Conservation (phyloP, 1,140 invertebrate species). For the Drosophila ercepeae region DNA sequence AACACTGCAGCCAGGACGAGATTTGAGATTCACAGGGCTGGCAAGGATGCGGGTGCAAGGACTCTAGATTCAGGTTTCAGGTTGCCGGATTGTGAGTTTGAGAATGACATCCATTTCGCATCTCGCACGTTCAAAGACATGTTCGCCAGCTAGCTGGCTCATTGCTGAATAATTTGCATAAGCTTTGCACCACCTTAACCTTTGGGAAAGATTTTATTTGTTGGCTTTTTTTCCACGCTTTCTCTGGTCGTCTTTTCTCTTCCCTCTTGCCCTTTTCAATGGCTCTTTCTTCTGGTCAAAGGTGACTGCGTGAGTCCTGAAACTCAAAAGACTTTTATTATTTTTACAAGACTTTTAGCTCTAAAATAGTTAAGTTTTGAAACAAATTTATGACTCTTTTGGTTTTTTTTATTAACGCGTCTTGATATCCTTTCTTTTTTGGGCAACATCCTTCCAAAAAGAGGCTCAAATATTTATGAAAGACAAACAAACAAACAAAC, state of each 20-base stretch:
- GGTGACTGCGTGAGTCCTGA: slow-evolving; percentile 1
- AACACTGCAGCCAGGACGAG: slow-evolving; percentile 35
- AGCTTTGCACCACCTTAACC: slow-evolving; percentile 33
- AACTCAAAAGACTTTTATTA: too few relatives aligned
- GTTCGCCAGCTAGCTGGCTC: slow-evolving; percentile 56
- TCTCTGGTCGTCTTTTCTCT: background rate
- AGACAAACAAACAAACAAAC: slow-evolving; percentile 3
- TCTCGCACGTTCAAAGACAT: slow-evolving; percentile 61
- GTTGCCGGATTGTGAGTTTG: background rate
- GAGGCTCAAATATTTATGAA: slow-evolving; percentile 67
- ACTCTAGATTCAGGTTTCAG: background rate
- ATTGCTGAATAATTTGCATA: slow-evolving; percentile 79
- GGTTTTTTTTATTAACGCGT: background rate
- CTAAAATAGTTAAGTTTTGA: background rate
- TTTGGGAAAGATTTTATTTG: slow-evolving; percentile 45
- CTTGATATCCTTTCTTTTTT: background rate
- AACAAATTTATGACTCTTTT: too few relatives aligned
- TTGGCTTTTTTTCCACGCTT: slow-evolving; percentile 5
- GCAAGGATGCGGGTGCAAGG: background rate
- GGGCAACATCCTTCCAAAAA: slow-evolving; percentile 1
- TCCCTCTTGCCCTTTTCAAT: background rate
- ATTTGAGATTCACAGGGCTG: slow-evolving; percentile 1
- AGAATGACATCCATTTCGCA: slow-evolving; percentile 42
- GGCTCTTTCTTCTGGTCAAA: slow-evolving; percentile 1
- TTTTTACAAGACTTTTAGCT: too few relatives aligned